phyloP scores from a whole-genome alignment of 2,113 vertebrate genomes.

The Urocitellus parryii region DNA sequence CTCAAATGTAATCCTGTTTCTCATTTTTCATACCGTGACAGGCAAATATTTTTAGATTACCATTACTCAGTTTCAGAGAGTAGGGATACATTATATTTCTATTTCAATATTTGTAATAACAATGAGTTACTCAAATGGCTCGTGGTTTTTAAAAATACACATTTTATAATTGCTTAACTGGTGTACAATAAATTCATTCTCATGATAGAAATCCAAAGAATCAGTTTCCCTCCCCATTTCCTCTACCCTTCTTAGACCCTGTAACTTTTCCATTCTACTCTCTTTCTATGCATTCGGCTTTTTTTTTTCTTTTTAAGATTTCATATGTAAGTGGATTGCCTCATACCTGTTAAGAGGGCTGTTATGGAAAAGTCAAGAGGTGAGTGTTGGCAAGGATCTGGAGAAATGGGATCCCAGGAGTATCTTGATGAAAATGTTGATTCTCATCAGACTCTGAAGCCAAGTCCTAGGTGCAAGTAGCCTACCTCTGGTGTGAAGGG shows the following conservation, averaged over 20 bases:
- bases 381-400: no score
- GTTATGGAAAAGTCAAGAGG: no score
- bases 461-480: background rate
- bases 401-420: no score
- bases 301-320: no score
- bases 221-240: background rate
- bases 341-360: no score
- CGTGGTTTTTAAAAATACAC: background rate
- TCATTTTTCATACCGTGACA: background rate
- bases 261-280: background rate
- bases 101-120: background rate
- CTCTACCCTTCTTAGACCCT: background rate
- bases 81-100: background rate
- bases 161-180: background rate
- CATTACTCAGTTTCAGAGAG: slow-evolving; percentile 4
- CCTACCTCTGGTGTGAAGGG: rapidly evolving
- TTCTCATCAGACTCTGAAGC: background rate
- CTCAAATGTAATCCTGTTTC: background rate
- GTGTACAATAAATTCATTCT: background rate
- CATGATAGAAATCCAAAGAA: background rate
- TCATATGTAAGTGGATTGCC: no score
- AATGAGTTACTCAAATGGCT: background rate
- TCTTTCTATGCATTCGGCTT: background rate
- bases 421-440: no score
- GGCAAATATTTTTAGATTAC: background rate